Percentiles rank a stretch among this genome's conserved stretches.
These are phyloP conservation scores for Pentalonia nigronervosa DNA, from an alignment of 1,140 invertebrate genomes.

Conservation along the genomic window DNA sequence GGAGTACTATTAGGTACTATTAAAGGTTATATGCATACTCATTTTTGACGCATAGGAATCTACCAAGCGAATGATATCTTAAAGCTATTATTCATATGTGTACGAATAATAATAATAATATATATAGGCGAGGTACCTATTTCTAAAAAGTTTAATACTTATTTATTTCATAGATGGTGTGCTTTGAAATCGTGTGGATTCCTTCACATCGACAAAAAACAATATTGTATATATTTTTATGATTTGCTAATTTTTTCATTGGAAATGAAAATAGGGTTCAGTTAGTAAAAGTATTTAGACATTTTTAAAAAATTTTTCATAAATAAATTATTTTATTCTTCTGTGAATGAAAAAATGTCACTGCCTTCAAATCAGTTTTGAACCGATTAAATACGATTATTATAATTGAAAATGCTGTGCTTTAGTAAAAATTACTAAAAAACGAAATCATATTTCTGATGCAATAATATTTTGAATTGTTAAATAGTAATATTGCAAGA, in stretches of 20 bases:
- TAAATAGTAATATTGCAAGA: too few relatives aligned
- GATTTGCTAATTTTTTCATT: neutral
- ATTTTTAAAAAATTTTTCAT: too few relatives aligned
- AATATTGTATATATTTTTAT: neutral
- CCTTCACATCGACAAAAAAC: neutral
- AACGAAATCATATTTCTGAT: too few relatives aligned
- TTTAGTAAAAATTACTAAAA: too few relatives aligned
- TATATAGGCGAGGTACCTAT: neutral
- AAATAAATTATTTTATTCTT: too few relatives aligned
- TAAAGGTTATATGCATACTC: neutral
- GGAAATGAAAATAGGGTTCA: fast-evolving
- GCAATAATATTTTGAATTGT: too few relatives aligned
- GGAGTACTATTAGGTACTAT: too few relatives aligned
- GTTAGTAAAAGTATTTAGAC: neutral
- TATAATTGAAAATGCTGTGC: too few relatives aligned
- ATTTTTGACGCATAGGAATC: neutral
- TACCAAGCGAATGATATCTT: neutral
- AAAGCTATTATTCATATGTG: neutral
- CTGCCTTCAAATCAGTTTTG: neutral
- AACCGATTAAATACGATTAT: neutral
- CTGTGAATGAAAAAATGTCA: neutral
- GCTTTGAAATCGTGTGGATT: neutral
- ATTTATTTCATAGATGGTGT: neutral
- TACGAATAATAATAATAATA: neutral
- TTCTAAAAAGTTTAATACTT: neutral